phyloP scores from a whole-genome alignment of 2,888 invertebrate genomes.

The Lasioglossum zephyrum region DNA sequence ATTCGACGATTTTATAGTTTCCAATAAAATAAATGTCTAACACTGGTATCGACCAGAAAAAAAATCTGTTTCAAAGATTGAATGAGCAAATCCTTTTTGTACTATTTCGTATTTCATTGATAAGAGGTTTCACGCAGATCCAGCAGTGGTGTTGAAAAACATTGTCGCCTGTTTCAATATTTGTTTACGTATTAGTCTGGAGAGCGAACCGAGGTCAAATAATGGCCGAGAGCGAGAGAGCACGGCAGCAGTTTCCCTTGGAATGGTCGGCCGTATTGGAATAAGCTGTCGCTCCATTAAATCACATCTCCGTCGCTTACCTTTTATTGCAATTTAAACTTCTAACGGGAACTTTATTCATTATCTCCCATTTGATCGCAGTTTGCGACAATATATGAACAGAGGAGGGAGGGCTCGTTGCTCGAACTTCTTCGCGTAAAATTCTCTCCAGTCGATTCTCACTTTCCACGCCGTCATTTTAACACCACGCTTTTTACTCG shows the following conservation, averaged over 20 bases:
- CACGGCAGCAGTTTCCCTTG: background rate
- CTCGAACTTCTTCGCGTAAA: background rate
- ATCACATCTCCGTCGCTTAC: background rate
- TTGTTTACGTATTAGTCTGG: background rate
- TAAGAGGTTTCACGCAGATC: background rate
- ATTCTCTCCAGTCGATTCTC: background rate
- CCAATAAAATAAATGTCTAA: background rate
- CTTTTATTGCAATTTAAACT: constrained; percentile 18
- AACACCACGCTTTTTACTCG: background rate
- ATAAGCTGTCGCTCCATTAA: background rate
- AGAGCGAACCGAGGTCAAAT: background rate
- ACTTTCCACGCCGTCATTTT: background rate
- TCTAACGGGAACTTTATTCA: constrained; percentile 7
- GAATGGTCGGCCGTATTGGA: background rate
- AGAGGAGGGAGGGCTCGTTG: background rate
- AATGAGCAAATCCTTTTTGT: background rate
- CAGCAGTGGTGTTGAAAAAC: background rate
- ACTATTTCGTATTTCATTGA: background rate
- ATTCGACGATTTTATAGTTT: background rate
- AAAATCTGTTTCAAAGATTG: background rate
- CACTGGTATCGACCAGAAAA: too few species aligned
- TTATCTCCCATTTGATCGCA: constrained; percentile 14
- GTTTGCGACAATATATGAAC: constrained; percentile 11
- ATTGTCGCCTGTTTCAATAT: background rate
- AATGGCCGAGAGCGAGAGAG: background rate